Evolutionary conservation across 2,797 vertebrate species (phyloP).

Genomic region (Tokudaia muenninki): DNA sequence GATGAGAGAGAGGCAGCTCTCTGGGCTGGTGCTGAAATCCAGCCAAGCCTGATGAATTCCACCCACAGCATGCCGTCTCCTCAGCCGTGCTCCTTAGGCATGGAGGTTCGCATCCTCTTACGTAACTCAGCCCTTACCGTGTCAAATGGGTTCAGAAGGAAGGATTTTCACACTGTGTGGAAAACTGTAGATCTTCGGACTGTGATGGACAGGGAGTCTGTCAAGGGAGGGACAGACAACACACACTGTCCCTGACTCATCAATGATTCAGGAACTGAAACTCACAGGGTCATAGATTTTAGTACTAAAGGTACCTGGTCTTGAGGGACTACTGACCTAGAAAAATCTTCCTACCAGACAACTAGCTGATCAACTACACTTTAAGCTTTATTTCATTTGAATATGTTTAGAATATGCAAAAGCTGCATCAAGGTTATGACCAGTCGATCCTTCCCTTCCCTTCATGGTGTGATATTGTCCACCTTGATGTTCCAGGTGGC

Average conservation of each 20-base stretch:
- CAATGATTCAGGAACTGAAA: background rate
- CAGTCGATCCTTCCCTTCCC: background rate
- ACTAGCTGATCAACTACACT: background rate
- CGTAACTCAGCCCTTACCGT: background rate
- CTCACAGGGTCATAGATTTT: background rate
- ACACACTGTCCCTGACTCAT: background rate
- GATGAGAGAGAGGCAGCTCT: background rate
- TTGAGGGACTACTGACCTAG: background rate
- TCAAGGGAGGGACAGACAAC: background rate
- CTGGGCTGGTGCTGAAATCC: background rate
- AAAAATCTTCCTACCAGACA: background rate
- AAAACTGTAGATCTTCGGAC: background rate
- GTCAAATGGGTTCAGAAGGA: conserved; percentile 10
- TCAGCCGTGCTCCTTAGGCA: background rate
- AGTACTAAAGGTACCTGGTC: background rate
- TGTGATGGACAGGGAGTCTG: background rate
- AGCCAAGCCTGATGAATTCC: background rate
- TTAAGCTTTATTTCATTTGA: conserved; percentile 37
- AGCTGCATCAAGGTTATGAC: background rate
- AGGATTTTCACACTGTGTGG: background rate
- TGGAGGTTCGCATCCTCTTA: background rate
- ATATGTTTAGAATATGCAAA: background rate
- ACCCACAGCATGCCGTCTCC: background rate
- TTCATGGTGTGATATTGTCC: background rate
- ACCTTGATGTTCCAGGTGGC: background rate